Conservation (phyloP, 1,140 invertebrate genomes). For the Cephus cinctus region DNA sequence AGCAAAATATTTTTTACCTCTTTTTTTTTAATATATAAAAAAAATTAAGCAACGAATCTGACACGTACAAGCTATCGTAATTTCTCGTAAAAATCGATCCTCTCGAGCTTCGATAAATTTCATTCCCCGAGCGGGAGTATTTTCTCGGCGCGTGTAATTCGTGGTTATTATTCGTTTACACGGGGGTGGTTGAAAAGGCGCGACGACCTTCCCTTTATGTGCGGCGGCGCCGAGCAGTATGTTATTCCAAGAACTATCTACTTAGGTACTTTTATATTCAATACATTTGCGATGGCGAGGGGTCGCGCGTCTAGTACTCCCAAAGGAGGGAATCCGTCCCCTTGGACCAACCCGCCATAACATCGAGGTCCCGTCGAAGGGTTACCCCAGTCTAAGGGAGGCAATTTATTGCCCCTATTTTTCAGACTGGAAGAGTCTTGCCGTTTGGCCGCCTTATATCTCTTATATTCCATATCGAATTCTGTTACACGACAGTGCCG, state of each 20-base stretch:
- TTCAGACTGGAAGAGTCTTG: conserved; percentile 32
- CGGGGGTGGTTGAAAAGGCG: conserved; percentile 16
- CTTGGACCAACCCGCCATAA: conserved; percentile 21
- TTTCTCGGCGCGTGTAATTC: conserved; percentile 38
- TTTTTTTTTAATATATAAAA: too few relatives aligned
- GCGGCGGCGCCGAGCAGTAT: conserved; percentile 21
- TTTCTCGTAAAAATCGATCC: too few relatives aligned
- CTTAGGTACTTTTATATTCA: conserved; percentile 54
- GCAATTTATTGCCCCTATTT: conserved; percentile 39
- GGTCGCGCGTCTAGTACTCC: conserved; percentile 40
- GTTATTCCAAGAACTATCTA: conserved; percentile 49
- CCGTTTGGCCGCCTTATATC: too few relatives aligned
- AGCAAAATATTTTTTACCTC: too few relatives aligned
- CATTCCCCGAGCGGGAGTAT: too few relatives aligned
- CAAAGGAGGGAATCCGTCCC: conserved; percentile 16
- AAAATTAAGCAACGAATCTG: too few relatives aligned
- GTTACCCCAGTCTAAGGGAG: conserved; percentile 33
- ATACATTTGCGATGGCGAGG: conserved; percentile 44
- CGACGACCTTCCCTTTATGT: conserved; percentile 6
- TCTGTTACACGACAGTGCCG: too few relatives aligned
- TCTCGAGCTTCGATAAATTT: neutral
- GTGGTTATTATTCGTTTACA: conserved; percentile 50
- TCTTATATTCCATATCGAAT: too few relatives aligned
- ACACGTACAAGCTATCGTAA: too few relatives aligned
- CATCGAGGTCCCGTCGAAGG: conserved; percentile 39